Base-by-base conservation (phyloP, 2,797 vertebrate species). In the Alfaro cultratus region DNA sequence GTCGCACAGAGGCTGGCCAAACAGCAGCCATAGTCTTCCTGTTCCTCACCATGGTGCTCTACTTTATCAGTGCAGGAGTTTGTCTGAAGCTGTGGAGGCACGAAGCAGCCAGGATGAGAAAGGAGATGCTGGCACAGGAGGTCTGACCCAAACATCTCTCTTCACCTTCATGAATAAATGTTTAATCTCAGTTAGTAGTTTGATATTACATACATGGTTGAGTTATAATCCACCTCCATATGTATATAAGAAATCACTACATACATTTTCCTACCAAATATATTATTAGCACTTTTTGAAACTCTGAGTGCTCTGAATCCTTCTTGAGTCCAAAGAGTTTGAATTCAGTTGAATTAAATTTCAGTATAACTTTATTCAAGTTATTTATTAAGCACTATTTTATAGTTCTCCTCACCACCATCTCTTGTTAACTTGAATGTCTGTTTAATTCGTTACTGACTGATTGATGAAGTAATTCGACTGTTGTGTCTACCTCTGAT, bases 61-160 rank as follows among this genome's bases (percentile, higher is more conserved):
- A 99, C 83, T 93, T 99, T 8, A 93, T 98, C 8, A 93, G 98
- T 2, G 96, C 96, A 0, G 83, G 91, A 16, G 96, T 99, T 73
- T 96, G 95, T 85, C 91, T 99, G 0, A 99, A 98, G 94, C 79
- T 99, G 12, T 99, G 98, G 98, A 94, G 97, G 74, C 98, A 99
- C 0, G 98, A 99, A 88, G 96, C 83, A 1, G 96, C 97, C 1
- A 95, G 98, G 70, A 95, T 93, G 84, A 96, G 96, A 4, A 92
- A 93, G 80, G 95, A 98, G 29, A 92, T 80, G 13, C 74, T 96
- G 77, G 95, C 89, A 1, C 95, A 86, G 31, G 97, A 98, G 97
- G 98, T 99, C 85, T 91, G 78, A 39, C 45, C 15, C 57, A 34
- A 78, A 49, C 53, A 36, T n/a, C 13, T n/a, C 12, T 47, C 1